Conservation (phyloP, 1,140 invertebrate genomes). For the Atta cephalotes region DNA sequence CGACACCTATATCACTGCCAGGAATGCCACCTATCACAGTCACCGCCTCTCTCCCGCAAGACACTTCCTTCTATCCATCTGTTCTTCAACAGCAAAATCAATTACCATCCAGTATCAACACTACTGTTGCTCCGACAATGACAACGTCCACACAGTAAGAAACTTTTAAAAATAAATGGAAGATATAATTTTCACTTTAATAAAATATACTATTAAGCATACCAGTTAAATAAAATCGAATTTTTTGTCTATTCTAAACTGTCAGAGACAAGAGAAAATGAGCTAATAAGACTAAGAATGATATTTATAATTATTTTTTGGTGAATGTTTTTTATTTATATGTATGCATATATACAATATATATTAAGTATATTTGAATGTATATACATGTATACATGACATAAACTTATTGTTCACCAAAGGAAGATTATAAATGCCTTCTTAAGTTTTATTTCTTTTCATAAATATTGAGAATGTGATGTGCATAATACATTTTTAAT, state of each 20-base stretch:
- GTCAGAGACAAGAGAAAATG: not conserved
- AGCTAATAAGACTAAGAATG: not conserved
- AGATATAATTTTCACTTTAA: constrained; percentile 65
- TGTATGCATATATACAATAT: constrained; percentile 6
- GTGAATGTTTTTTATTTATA: not conserved
- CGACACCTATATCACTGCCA: constrained; percentile 91
- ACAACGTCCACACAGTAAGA: constrained; percentile 76
- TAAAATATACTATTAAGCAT: constrained; percentile 57
- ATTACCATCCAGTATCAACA: constrained; percentile 62
- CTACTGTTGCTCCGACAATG: constrained; percentile 65
- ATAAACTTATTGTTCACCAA: not conserved
- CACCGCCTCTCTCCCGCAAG: constrained; percentile 89
- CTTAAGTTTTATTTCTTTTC: constrained; percentile 32
- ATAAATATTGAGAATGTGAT: constrained; percentile 39
- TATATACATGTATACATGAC: not conserved
- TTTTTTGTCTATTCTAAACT: constrained; percentile 18
- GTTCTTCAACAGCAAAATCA: constrained; percentile 76
- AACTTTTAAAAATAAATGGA: constrained; percentile 31
- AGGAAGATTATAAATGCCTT: constrained; percentile 13
- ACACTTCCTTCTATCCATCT: constrained; percentile 78
- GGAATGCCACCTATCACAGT: constrained; percentile 94
- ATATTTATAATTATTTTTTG: not conserved
- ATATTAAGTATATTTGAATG: not conserved
- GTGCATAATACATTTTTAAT: constrained; percentile 41
- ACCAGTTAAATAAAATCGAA: constrained; percentile 45